Base-by-base conservation (phyloP, 2,113 vertebrate genomes). In the Sceloporus undulatus region DNA sequence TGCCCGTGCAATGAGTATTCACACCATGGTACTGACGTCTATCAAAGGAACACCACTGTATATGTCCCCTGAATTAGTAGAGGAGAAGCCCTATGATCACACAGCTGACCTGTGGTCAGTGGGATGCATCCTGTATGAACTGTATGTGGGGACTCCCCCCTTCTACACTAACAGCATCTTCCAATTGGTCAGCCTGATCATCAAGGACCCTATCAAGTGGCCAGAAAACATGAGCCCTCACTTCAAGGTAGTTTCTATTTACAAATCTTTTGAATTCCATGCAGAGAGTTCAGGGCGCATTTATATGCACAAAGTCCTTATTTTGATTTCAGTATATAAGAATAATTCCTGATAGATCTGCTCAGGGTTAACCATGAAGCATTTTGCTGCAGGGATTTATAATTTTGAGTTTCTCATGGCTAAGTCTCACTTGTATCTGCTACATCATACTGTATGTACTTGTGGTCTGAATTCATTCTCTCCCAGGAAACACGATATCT, bases 1-100 rank as follows among this genome's bases (percentile, higher is more conserved):
- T 97, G 98, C 99, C 10, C 97, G 99, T 90, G 97, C 98, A 66
- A 99, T 99, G 98, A 99, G 98, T 73, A 97, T 98, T 91, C 98
- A 98, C 89, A 99, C 99, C 0, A 95, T 99, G 95, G 98, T 99
- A 92, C 95, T 99, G 95, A 99, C 98, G 0, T 99, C 99, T 81
- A 98, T 99, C 95, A 99, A 99, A 93, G 99, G 99, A 83, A 99
- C 99, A 0, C 99, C 99, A 0, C 97, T 99, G 73, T 99, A 99
- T 94, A 99, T 99, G 99, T 98, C 98, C 75, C 99, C 99, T 10
- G 99, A 99, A 94, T 95, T 99, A 93, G 98, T 99, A 90, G 98
- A 98, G 89, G 99, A 99, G 92, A 97, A 96, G 88, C 99, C 99
- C 0, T 99, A 99, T 0, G 98, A 99, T 91, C 99, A 99, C 94